Conservation (phyloP, 2,797 vertebrate genomes). For the Danio albolineatus region DNA sequence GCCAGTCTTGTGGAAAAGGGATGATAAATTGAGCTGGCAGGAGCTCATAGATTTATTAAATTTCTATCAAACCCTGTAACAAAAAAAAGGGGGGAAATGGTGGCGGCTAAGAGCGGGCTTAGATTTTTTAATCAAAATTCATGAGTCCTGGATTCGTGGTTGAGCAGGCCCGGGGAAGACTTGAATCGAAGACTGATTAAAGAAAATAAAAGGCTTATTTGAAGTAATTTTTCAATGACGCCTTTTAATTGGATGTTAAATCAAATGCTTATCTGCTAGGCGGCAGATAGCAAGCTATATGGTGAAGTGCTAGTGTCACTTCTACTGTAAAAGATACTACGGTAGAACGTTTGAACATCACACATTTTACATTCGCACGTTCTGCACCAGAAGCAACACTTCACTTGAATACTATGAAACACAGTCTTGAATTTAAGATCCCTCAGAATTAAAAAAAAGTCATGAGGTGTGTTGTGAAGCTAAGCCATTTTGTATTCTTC, state of each 20-base stretch:
- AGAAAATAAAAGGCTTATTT: slow-evolving; percentile 98
- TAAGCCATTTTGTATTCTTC: background rate
- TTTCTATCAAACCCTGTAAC: slow-evolving; percentile 93
- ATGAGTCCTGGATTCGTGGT: slow-evolving; percentile 85
- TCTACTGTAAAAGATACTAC: slow-evolving; percentile 86
- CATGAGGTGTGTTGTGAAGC: slow-evolving; percentile 11
- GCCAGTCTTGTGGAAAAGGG: slow-evolving; percentile 84
- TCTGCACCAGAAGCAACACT: slow-evolving; percentile 2
- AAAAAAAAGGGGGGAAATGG: slow-evolving; percentile 79
- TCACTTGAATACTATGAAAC: background rate
- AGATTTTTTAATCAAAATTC: slow-evolving; percentile 94
- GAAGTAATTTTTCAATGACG: slow-evolving; percentile 99
- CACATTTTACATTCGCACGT: slow-evolving; percentile 58
- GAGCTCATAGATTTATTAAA: slow-evolving; percentile 98
- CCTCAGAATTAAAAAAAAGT: background rate
- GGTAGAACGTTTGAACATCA: slow-evolving; percentile 84
- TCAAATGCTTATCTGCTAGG: slow-evolving; percentile 99
- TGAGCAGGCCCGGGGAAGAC: slow-evolving; percentile 86
- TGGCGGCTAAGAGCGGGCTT: slow-evolving; percentile 86
- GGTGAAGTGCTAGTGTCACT: slow-evolving; percentile 84
- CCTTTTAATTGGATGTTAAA: slow-evolving; percentile 99
- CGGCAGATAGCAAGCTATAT: slow-evolving; percentile 91
- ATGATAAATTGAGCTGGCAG: slow-evolving; percentile 91
- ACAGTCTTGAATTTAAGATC: background rate
- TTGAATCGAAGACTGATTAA: slow-evolving; percentile 94